Base-by-base conservation (phyloP, 2,113 vertebrate genomes). In the Noctilio leporinus region DNA sequence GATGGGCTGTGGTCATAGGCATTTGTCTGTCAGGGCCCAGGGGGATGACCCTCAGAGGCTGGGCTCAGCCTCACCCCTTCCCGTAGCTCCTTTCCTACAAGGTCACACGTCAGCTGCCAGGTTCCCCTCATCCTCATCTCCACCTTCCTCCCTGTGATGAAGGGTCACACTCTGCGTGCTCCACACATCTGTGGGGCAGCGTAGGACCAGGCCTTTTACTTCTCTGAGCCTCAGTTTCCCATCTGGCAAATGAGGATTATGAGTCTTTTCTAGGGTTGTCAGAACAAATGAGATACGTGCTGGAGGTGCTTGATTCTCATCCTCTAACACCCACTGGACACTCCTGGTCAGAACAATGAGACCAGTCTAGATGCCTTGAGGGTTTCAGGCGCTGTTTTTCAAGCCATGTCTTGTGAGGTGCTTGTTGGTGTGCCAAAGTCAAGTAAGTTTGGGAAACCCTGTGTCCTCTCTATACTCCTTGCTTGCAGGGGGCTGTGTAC, bases 61-160 rank as follows among this genome's bases (percentile, higher is more conserved):
- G 3, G 30, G 55, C 3, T 1, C 35, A 26, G 45, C 81, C 2
- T 0, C 17, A 3, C 28, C 28, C 19, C 12, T 51, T 5, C 24
- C 76, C 9, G 4, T 28, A 45, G 14, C 4, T 69, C 47, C 22
- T 17, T 16, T 26, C 47, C 6, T 2, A 38, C 3, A 4, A 17
- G 38, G 45, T 7, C n/a, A 22, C 4, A 0, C 0, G 3, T 45
- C 62, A 10, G 70, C 33, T 40, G 55, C 11, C 45, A 0, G 0
- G 15, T 2, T 49, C 38, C 81, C 20, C 16, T 53, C 53, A 12
- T 7, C 1, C 15, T 33, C 2, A 0, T 53, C 59, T 53, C 24
- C 30, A 81, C 3, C 7, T 40, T 73, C 5, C 0, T 65, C 5
- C 1, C 17, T 30, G 0, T 1, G 10, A 38, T 4, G 7, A 28